A percentile compares a stretch with the other conserved stretches of the same genome.
Evolutionary conservation across 2,113 vertebrate species (phyloP).

Genomic region (Trogon surrucura): DNA sequence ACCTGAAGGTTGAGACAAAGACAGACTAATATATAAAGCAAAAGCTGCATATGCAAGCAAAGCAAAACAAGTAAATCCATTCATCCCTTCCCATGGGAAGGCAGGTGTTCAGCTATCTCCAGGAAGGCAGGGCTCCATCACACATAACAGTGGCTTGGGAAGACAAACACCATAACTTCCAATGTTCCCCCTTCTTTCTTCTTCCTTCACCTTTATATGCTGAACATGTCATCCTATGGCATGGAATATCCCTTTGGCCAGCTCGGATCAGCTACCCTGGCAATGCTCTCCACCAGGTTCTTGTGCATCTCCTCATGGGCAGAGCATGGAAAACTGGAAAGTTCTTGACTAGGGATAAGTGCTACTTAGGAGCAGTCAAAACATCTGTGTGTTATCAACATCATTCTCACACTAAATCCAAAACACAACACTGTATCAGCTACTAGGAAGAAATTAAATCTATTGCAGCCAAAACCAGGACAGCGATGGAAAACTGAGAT

Average conservation of each 20-base stretch:
- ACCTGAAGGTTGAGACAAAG: background rate
- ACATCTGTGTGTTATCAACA: background rate
- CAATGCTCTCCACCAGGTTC: background rate
- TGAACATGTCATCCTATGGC: background rate
- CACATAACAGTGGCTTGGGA: too few species aligned
- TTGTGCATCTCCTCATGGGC: background rate
- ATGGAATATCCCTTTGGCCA: background rate
- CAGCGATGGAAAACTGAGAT: background rate
- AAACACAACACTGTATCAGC: background rate
- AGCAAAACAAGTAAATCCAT: background rate
- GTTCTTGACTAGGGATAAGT: background rate
- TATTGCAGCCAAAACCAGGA: background rate
- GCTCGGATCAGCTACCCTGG: background rate
- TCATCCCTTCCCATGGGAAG: background rate
- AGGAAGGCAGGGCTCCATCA: too few species aligned
- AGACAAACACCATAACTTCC: background rate
- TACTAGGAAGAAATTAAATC: background rate
- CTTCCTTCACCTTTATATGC: background rate
- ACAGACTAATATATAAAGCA: background rate
- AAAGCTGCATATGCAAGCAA: background rate
- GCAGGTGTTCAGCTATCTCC: too few species aligned
- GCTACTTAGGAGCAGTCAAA: background rate
- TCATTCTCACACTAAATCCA: background rate
- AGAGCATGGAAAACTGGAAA: background rate
- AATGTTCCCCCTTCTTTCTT: background rate